These are phyloP conservation scores for Patagioenas fasciata DNA, from an alignment of 2,113 vertebrate species.

Conservation along the genomic window DNA sequence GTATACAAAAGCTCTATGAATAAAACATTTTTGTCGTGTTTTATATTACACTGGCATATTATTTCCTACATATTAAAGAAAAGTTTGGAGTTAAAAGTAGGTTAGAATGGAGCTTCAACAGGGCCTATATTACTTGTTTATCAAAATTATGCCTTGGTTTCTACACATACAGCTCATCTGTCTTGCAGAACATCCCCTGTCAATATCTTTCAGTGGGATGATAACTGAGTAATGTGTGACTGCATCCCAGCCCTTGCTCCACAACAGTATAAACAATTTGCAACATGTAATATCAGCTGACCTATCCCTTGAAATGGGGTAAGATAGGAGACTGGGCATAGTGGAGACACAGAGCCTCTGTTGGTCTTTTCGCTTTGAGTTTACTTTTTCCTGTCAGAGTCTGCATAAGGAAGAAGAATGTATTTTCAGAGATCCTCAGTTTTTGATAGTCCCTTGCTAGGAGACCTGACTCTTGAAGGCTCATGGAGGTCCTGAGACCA, in stretches of 20 bases:
- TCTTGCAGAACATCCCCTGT: neutral
- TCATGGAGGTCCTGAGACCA: neutral
- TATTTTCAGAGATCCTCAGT: neutral
- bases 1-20: conserved; percentile 18
- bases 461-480: neutral
- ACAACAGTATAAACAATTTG: neutral
- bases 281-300: neutral
- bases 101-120: neutral
- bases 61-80: conserved; percentile 4
- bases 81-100: neutral
- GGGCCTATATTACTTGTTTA: neutral
- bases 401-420: neutral
- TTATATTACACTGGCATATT: neutral
- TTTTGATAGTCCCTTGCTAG: neutral
- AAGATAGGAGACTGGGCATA: neutral
- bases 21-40: conserved; percentile 51
- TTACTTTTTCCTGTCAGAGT: neutral
- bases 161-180: neutral
- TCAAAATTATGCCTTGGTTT: neutral
- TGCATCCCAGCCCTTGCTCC: neutral
- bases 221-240: neutral
- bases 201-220: neutral
- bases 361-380: neutral
- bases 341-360: neutral
- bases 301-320: neutral